phyloP scores from a whole-genome alignment of 2,113 vertebrate species.

The Emydura subglobosa region DNA sequence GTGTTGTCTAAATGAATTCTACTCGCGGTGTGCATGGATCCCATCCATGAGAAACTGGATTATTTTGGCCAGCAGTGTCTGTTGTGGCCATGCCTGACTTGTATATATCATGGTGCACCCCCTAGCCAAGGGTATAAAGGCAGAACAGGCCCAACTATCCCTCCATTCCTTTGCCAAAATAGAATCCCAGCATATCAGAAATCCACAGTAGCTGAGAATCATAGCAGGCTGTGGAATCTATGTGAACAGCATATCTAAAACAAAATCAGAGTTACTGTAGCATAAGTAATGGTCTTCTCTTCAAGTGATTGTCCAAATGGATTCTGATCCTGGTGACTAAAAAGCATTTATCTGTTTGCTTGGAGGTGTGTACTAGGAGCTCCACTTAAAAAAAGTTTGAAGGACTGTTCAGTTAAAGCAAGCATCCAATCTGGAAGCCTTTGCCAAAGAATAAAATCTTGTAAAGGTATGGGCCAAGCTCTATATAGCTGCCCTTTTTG shows the following conservation, averaged over 20 bases:
- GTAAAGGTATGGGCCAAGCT: too few species aligned
- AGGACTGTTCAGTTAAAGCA: too few species aligned
- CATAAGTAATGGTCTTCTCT: too few species aligned
- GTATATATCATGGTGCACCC: not conserved
- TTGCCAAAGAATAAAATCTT: too few species aligned
- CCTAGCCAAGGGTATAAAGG: not conserved
- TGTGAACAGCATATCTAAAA: not conserved
- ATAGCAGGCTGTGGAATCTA: not conserved
- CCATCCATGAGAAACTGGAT: too few species aligned
- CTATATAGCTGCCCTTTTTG: too few species aligned
- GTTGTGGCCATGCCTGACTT: not conserved
- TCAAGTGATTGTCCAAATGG: too few species aligned
- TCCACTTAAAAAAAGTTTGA: too few species aligned
- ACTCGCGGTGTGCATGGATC: not conserved
- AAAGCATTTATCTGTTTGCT: too few species aligned
- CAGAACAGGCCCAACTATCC: not conserved
- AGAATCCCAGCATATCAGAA: not conserved
- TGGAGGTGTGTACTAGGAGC: too few species aligned
- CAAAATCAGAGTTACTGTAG: not conserved
- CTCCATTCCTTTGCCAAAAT: not conserved
- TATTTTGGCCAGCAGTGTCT: not conserved
- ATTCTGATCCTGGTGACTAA: too few species aligned
- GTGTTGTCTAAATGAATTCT: not conserved
- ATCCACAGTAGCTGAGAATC: not conserved
- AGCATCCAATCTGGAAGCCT: too few species aligned